Percentiles rank a stretch among this genome's conserved stretches.
phyloP scores from a whole-genome alignment of 2,888 invertebrate genomes.

The Dascillus cervinus region DNA sequence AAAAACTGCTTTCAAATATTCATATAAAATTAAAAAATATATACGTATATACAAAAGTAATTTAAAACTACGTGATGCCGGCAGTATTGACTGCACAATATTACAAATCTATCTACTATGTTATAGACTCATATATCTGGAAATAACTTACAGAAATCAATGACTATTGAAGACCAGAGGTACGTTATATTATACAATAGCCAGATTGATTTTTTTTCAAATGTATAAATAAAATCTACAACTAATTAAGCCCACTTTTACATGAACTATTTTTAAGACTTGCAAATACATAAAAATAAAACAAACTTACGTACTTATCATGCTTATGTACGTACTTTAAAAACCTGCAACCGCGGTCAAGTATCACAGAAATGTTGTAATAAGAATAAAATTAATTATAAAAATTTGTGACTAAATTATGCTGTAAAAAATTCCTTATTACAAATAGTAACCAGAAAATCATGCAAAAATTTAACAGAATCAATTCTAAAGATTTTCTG shows the following conservation, averaged over 20 bases:
- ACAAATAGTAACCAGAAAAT: too few species aligned
- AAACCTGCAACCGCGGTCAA: slow-evolving; percentile 16
- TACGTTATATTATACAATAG: slow-evolving; percentile 17
- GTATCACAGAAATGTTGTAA: slow-evolving; percentile 21
- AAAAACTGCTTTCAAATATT: slow-evolving; percentile 15
- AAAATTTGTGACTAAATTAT: too few species aligned
- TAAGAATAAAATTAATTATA: too few species aligned
- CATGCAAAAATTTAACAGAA: too few species aligned
- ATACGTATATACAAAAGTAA: slow-evolving; percentile 22
- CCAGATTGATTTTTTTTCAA: slow-evolving; percentile 4
- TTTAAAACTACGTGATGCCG: slow-evolving; percentile 21
- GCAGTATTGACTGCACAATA: slow-evolving; percentile 9
- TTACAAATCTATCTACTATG: too few species aligned
- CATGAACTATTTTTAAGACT: slow-evolving; percentile 17
- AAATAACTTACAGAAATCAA: slow-evolving; percentile 16
- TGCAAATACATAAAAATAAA: slow-evolving; percentile 13
- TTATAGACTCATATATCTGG: slow-evolving; percentile 8
- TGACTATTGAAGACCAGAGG: slow-evolving; percentile 21
- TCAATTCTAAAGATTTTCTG: too few species aligned
- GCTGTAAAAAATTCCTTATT: too few species aligned
- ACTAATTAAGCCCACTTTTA: slow-evolving; percentile 9
- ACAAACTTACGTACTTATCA: too few species aligned
- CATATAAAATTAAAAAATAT: slow-evolving; percentile 29
- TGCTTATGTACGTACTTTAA: slow-evolving; percentile 16
- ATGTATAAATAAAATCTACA: slow-evolving; percentile 11